Evolutionary conservation across 2,797 vertebrate species (phyloP), one percentile per base, ranked within the genome.

Genomic region (Glossophaga mutica): DNA sequence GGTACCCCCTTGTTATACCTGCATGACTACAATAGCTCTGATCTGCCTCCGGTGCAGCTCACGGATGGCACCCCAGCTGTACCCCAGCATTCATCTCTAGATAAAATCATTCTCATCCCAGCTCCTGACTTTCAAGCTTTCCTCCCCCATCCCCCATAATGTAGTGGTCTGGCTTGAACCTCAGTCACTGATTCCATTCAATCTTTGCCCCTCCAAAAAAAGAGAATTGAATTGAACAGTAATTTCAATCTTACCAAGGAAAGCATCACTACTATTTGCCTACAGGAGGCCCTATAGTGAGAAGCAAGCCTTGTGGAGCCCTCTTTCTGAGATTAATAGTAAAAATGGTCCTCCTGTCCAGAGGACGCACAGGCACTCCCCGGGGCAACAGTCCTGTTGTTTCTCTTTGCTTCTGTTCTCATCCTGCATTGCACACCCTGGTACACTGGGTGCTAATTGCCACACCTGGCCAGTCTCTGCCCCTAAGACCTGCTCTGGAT

Each of bases 31-130:
- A 18, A 3, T 22, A 37, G 10, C 73, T 34, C 16, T 9, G n/a
- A 3, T 3, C 39, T 12, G 21, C 74, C 32, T 52, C 46, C 2
- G 11, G 29, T 10, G 29, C 10, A 0, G 8, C 9, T 12, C 32
- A 3, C 34, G 1, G 26, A 16, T 1, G 5, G 5, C 34, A n/a
- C 18, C 9, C 11, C 34, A 48, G 9, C 32, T 2, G 9, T 24
- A 5, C 4, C 3, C 32, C 15, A 21, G 10, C 7, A 0, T n/a
- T 39, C 42, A 15, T 3, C 48, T 52, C 15, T 0, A 21, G 22
- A 34, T 68, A 21, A 46, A 73, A 16, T 0, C 26, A 7, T 1
- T 29, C 73, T 6, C 22, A 46, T 29, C 9, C 14, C 39, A 12
- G 1, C 32, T 15, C 50, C n/a, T 1, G 21, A 14, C 39, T 48